Base-by-base conservation (phyloP, 2,888 invertebrate species). In the Dynastes tityus region DNA sequence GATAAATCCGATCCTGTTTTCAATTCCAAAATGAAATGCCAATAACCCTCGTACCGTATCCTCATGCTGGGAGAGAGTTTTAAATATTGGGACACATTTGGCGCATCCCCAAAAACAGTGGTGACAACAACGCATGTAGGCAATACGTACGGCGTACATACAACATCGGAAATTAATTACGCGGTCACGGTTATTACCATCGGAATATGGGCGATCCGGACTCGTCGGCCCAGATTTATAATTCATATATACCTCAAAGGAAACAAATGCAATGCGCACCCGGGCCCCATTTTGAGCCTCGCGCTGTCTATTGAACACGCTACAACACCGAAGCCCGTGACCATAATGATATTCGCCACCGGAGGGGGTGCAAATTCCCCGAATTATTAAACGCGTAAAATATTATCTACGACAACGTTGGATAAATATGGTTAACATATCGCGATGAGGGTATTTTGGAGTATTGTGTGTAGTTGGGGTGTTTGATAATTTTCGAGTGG, bases 101-200 rank as follows among this genome's bases (percentile, higher is more conserved):
- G 55, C 55, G 55, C 22, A 16, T 22, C 55, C 22, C 55, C 55
- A 58, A 58, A 58, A 27, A 22, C 4, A 1, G 8, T 45, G 16
- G 22, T 58, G n/a, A 58, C 22, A 58, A 8, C 16, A 58, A 5
- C 8, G 22, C 8, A 9, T 22, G 16, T 6, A 16, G 8, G n/a
- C 55, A 16, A 22, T 58, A 16, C 22, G 8, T 22, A 8, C 16
- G 55, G 8, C 55, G 22, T 22, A 58, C 22, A 16, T 58, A 58
- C 11, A 11, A 61, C 76, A 76, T 76, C 68, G 76, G 68, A 68
- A 76, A 76, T 76, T 76, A 76, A 76, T 76, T 76, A 76, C 65
- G 53, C 37, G 67, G 67, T 58, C 32, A 51, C 76, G 27, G 64
- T 65, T 76, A 76, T 74, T 74, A 61, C 74, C 53, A 22, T 58